phyloP scores from a whole-genome alignment of 92 coral and sea anemone species.

The Micromussa lordhowensis region DNA sequence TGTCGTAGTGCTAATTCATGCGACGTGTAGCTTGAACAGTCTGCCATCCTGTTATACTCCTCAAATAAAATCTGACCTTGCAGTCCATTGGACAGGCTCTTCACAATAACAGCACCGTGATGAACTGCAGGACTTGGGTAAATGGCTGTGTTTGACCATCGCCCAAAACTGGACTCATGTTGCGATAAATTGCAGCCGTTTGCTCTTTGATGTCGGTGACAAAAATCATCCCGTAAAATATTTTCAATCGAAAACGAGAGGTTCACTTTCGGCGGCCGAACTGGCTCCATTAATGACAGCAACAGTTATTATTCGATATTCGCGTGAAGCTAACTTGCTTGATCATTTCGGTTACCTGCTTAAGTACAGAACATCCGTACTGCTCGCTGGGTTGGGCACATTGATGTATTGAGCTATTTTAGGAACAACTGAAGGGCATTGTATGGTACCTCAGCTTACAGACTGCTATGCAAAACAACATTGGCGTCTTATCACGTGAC shows the following conservation, averaged over 20 bases:
- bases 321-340: neutral
- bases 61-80: neutral
- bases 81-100: neutral
- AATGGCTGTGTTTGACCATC: conserved; percentile 4
- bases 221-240: conserved; percentile 70
- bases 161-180: neutral
- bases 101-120: conserved; percentile 20
- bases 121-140: conserved; percentile 12
- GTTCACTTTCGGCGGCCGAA: neutral
- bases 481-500: neutral
- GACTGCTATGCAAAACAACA: neutral
- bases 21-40: neutral
- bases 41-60: neutral
- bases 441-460: neutral
- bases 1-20: neutral
- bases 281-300: conserved; percentile 17
- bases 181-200: neutral
- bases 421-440: neutral
- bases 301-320: neutral
- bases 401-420: conserved; percentile 13
- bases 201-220: conserved; percentile 22
- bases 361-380: neutral
- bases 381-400: neutral
- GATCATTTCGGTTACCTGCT: neutral
- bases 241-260: conserved; percentile 70